phyloP scores from a whole-genome alignment of 2,113 vertebrate species.

The Zootoca vivipara region DNA sequence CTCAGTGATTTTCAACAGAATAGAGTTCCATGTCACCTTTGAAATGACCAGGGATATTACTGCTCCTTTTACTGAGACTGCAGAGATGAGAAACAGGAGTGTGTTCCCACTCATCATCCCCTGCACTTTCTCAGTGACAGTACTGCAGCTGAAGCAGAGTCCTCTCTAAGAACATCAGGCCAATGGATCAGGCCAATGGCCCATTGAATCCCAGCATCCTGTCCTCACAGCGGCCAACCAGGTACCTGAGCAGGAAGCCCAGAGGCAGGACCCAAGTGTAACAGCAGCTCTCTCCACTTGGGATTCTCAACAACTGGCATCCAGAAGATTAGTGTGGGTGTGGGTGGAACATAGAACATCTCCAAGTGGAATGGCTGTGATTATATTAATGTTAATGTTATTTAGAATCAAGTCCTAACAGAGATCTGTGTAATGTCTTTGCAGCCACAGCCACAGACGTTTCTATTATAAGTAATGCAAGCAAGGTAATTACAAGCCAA shows the following conservation, averaged over 20 bases:
- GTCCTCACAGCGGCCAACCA: no score
- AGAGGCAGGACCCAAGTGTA: no score
- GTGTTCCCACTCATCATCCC: not conserved
- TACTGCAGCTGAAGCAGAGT: no score
- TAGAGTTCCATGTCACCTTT: not conserved
- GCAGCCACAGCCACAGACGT: not conserved
- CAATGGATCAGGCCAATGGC: no score
- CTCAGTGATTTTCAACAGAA: not conserved
- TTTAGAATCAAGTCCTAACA: not conserved
- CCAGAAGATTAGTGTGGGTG: no score
- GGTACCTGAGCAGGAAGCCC: no score
- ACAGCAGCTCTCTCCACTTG: no score
- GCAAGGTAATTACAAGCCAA: not conserved
- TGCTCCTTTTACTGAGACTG: not conserved
- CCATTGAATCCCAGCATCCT: no score
- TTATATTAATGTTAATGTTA: not conserved
- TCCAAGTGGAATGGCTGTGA: not conserved
- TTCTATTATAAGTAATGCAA: not conserved
- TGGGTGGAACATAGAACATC: not conserved
- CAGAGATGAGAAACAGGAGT: not conserved
- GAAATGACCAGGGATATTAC: not conserved
- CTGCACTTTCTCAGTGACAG: not conserved
- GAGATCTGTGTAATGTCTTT: not conserved
- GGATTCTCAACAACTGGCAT: no score
- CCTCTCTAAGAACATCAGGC: not conserved